Percentiles rank a stretch among this genome's conserved stretches.
Evolutionary conservation across 2,888 invertebrate genomes (phyloP).

Genomic region (Andrena hattorfiana): DNA sequence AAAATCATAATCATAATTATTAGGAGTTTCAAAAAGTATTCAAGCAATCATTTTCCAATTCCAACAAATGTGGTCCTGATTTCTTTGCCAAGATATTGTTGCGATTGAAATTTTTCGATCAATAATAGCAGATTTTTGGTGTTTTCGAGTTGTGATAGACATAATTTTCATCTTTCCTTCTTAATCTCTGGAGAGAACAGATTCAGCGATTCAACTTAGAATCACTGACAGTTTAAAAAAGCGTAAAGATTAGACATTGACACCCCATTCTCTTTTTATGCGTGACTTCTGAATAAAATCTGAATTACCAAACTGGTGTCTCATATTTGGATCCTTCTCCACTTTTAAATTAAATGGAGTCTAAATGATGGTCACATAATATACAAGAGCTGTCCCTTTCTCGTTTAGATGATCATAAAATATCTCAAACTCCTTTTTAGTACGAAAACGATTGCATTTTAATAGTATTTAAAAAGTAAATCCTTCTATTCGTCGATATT

Average conservation of each 20-base stretch:
- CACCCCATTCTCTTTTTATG: no score
- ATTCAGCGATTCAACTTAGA: conserved; percentile 4
- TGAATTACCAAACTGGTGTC: no score
- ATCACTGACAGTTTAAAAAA: background rate
- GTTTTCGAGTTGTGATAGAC: conserved; percentile 20
- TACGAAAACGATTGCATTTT: no score
- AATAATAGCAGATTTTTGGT: conserved; percentile 15
- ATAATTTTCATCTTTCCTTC: background rate
- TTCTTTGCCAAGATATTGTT: no score
- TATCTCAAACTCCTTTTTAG: no score
- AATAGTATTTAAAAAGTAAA: no score
- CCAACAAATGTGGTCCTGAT: no score
- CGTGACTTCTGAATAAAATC: conserved; percentile 28
- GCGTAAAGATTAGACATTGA: background rate
- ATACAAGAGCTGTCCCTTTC: background rate
- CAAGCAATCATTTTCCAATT: no score
- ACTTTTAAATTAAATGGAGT: conserved; percentile 11
- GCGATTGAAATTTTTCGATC: conserved; percentile 13
- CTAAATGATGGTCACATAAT: conserved; percentile 13
- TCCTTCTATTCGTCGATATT: no score
- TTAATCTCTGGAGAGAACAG: background rate
- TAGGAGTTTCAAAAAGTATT: no score
- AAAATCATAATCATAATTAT: no score
- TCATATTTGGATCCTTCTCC: background rate
- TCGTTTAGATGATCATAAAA: background rate